A percentile compares a stretch with the other conserved stretches of the same genome.
phyloP scores from a whole-genome alignment of 2,888 invertebrate species.

The Leptura quadrifasciata region DNA sequence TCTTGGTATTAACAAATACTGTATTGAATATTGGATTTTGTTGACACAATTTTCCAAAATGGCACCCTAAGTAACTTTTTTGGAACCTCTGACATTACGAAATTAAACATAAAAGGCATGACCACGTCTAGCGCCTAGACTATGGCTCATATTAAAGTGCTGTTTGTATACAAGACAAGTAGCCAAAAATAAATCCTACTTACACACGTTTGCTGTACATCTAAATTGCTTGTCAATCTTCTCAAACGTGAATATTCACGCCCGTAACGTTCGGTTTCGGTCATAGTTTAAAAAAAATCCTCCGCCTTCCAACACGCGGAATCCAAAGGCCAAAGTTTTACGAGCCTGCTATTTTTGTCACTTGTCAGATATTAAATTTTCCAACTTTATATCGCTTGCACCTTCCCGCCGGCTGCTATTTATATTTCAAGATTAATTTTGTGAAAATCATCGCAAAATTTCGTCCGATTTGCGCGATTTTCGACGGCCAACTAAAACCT shows the following conservation, averaged over 20 bases:
- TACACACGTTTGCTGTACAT: constrained; percentile 82
- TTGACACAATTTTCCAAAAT: too few relatives aligned
- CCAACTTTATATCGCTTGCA: constrained; percentile 43
- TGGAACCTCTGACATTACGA: too few relatives aligned
- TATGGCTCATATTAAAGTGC: constrained; percentile 19
- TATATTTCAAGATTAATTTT: constrained; percentile 40
- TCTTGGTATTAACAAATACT: too few relatives aligned
- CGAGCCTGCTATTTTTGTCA: constrained; percentile 41
- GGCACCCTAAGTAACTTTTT: too few relatives aligned
- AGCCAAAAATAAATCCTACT: constrained; percentile 69
- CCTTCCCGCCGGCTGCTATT: constrained; percentile 43
- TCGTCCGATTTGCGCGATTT: constrained; percentile 56
- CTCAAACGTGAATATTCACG: constrained; percentile 83
- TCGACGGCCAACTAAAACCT: constrained; percentile 58
- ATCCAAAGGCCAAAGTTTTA: not conserved
- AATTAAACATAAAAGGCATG: too few relatives aligned
- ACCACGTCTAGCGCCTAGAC: not conserved
- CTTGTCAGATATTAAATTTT: constrained; percentile 36
- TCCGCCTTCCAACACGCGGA: not conserved
- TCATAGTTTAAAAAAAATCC: constrained; percentile 54
- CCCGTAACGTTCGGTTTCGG: constrained; percentile 75
- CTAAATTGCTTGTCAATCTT: constrained; percentile 81
- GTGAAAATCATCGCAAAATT: constrained; percentile 42
- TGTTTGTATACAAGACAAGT: constrained; percentile 42
- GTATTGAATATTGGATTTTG: too few relatives aligned